A percentile compares a stretch with the other conserved stretches of the same genome.
phyloP scores from a whole-genome alignment of 1,140 invertebrate species.

The Ganaspis sp. region DNA sequence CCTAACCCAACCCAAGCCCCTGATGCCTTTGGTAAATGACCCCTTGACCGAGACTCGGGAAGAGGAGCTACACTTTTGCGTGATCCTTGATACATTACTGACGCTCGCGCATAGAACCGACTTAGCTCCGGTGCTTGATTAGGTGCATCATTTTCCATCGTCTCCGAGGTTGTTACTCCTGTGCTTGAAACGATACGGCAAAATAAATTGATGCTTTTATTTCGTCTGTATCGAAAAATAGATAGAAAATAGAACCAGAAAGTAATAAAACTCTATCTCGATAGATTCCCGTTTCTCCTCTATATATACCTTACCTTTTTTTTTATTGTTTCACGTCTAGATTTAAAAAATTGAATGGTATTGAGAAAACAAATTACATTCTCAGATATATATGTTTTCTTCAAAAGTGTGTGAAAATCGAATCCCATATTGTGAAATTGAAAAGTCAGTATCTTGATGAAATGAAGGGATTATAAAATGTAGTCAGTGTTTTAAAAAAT shows the following conservation, averaged over 20 bases:
- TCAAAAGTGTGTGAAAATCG: too few species aligned
- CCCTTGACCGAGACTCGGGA: neutral
- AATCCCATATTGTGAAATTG: too few species aligned
- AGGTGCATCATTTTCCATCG: neutral
- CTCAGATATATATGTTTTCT: too few species aligned
- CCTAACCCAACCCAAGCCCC: neutral
- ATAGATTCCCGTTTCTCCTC: conserved; percentile 5
- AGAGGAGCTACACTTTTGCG: neutral
- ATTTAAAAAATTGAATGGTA: too few species aligned
- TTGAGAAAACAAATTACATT: too few species aligned
- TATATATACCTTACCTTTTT: neutral
- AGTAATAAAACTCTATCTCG: neutral
- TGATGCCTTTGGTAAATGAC: conserved; percentile 17
- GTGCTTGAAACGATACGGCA: neutral
- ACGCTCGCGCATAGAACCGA: neutral
- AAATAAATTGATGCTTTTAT: neutral
- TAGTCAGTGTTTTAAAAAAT: too few species aligned
- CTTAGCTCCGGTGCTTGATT: conserved; percentile 10
- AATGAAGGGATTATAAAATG: too few species aligned
- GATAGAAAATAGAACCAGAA: neutral
- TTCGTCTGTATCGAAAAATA: neutral
- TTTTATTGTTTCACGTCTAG: neutral
- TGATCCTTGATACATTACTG: conserved; percentile 2
- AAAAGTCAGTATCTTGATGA: too few species aligned
- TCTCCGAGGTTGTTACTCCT: neutral